These are phyloP conservation scores for Streptopelia turtur DNA, from an alignment of 2,797 vertebrate genomes.

Conservation along the genomic window DNA sequence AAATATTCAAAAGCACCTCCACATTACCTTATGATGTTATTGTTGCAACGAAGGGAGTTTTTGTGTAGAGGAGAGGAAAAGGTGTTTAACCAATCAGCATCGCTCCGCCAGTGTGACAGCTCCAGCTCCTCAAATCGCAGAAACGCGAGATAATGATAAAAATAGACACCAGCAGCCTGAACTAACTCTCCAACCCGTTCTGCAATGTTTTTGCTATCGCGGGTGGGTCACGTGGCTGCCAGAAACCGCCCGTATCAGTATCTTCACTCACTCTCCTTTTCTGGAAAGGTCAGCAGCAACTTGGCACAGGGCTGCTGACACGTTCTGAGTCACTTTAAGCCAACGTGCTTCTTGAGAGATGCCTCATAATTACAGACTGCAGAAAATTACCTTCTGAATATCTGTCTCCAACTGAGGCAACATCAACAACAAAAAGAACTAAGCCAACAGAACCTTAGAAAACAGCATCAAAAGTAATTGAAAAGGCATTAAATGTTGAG, in stretches of 20 bases:
- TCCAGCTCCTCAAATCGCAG: not conserved
- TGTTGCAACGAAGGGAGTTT: not conserved
- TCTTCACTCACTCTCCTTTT: not conserved
- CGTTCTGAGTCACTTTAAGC: not conserved
- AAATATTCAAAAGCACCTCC: not conserved
- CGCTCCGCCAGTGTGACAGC: not conserved
- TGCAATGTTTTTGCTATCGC: slow-evolving; percentile 8
- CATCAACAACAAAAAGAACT: not conserved
- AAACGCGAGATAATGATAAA: not conserved
- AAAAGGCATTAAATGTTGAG: not conserved
- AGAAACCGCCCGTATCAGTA: slow-evolving; percentile 2
- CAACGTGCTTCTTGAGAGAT: not conserved
- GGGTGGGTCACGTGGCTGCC: not conserved
- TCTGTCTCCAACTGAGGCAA: not conserved
- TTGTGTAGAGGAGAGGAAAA: not conserved
- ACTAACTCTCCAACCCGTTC: slow-evolving; percentile 12
- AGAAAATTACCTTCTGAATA: not conserved
- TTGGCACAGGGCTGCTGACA: not conserved
- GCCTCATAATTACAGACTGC: not conserved
- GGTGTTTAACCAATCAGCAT: not conserved
- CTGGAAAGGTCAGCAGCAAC: slow-evolving; percentile 24
- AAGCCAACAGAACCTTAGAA: not conserved
- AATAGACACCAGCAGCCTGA: slow-evolving; percentile 32
- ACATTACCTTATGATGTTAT: not conserved
- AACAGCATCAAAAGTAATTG: not conserved